Base-by-base conservation (phyloP, 1,140 invertebrate genomes). In the Eciton burchellii region DNA sequence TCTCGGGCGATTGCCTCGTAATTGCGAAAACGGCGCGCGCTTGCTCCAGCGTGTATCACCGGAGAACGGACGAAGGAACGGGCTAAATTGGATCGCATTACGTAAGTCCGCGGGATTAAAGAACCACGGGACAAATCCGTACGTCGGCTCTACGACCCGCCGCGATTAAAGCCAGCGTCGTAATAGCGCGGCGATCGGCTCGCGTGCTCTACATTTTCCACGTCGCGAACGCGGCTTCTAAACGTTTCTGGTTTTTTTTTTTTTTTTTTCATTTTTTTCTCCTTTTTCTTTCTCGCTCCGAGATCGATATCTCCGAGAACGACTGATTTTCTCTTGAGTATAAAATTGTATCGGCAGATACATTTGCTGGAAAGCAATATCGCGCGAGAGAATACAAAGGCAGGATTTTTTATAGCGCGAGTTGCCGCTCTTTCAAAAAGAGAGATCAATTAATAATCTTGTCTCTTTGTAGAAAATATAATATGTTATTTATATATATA, bases 21-120 rank as follows among this genome's bases (percentile, higher is more conserved):
- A 87, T 81, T 76, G 70, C n/a, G 57, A 83, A 74, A 83, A 72
- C 14, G 47, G 71, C 54, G 72, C 72, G 71, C 76, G 66, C 21
- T 47, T 47, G 60, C n/a, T 57, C 70, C 21, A 29, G 14, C 14
- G 16, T 73, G 57, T 83, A 87, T 71, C 71, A 74, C 72, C 72
- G 82, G 83, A 77, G 86, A 88, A 87, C 82, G 85, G 71, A 82
- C 74, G 52, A 81, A 87, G 74, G 54, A 76, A 84, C 56, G 85
- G 68, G 86, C 84, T 88, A 88, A 88, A 88, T 88, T 88, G 84
- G 83, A 88, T 88, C 84, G 81, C 47, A 63, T 88, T 88, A 88
- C 81, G 83, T 88, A 88, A 88, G 83, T 72, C 54, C 35, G 72
- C 57, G 54, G 60, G 87, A 88, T 88, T 88, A 88, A 88, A 88